These are phyloP conservation scores for Chamaea fasciata DNA, from an alignment of 2,113 vertebrate species.

Conservation along the genomic window DNA sequence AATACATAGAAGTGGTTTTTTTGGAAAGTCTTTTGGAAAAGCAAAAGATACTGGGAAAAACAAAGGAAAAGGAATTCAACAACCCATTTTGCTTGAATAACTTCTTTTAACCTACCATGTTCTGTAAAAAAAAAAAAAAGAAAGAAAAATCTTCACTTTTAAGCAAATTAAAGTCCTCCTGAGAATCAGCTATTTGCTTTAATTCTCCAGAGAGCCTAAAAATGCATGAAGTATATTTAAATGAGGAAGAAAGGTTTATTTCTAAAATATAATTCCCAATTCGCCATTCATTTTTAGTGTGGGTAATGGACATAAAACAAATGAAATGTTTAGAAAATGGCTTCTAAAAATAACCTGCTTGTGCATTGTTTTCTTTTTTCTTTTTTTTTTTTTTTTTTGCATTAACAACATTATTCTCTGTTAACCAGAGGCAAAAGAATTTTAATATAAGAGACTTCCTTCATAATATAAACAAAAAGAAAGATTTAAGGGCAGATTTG, in stretches of 20 bases:
- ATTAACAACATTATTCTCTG: slow-evolving; percentile 8
- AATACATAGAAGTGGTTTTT: not conserved
- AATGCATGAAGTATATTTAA: slow-evolving; percentile 45
- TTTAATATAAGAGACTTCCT: not conserved
- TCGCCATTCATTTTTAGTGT: slow-evolving; percentile 5
- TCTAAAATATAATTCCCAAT: slow-evolving; percentile 42
- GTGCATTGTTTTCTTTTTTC: not conserved
- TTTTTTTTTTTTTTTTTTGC: not conserved
- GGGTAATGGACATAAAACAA: slow-evolving; percentile 46
- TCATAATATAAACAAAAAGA: not conserved
- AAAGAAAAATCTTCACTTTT: not conserved
- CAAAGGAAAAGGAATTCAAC: not conserved
- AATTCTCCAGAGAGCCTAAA: slow-evolving; percentile 8
- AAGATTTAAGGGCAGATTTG: not conserved
- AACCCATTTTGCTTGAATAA: not conserved
- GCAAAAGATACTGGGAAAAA: not conserved
- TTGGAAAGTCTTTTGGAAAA: not conserved
- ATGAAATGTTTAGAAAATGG: slow-evolving; percentile 30
- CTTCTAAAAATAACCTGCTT: slow-evolving; percentile 49
- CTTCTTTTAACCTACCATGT: not conserved
- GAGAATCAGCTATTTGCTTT: slow-evolving; percentile 19
- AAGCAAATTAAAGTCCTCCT: slow-evolving; percentile 46
- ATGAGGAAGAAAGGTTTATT: slow-evolving; percentile 1
- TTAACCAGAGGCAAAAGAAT: not conserved
- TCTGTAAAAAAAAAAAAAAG: not conserved